Base-by-base conservation (phyloP, 2,888 invertebrate genomes). In the Eupithecia subfuscata region DNA sequence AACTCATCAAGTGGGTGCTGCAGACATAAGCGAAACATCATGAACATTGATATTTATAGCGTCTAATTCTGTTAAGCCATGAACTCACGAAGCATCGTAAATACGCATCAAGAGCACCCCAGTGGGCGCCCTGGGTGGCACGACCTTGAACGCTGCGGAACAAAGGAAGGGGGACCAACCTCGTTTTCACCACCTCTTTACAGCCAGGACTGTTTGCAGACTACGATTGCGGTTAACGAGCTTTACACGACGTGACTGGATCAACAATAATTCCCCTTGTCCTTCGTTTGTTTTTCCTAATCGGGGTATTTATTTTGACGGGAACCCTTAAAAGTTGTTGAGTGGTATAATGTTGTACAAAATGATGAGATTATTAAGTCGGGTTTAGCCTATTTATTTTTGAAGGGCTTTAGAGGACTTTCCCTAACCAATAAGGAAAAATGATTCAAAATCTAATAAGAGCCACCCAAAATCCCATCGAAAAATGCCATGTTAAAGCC, bases 141-240 rank as follows among this genome's bases (percentile, higher is more conserved):
- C 80, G 88, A 82, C 91, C 91, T 91, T 92, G 90, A 87, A 84
- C 80, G 84, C 79, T 77, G 78, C 70, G 75, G 83, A 88, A 90
- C 90, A 89, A 89, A 89, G 87, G 82, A 81, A 81, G 86, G 85
- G 85, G 84, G 81, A 75, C 74, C 71, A 75, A 75, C 82, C 84
- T 83, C 81, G 78, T 81, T 75, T 81, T 80, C 78, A 79, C 82
- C 83, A 80, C 82, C 85, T 79, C 82, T 79, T 81, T 77, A 76
- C 78, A 74, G 76, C 70, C 74, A 72, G 80, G 77, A 77, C 73
- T 81, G 79, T 82, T 80, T 80, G 78, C 70, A 74, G 77, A 76
- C 78, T 76, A 78, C 71, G 79, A 80, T 81, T 82, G 79, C 79
- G 81, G 79, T 79, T 78, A 79, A 83, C 80, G 79, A 79, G 80